A percentile compares a stretch with the other conserved stretches of the same genome.
phyloP scores from a whole-genome alignment of 2,797 vertebrate species.

The Lagorchestes hirsutus region DNA sequence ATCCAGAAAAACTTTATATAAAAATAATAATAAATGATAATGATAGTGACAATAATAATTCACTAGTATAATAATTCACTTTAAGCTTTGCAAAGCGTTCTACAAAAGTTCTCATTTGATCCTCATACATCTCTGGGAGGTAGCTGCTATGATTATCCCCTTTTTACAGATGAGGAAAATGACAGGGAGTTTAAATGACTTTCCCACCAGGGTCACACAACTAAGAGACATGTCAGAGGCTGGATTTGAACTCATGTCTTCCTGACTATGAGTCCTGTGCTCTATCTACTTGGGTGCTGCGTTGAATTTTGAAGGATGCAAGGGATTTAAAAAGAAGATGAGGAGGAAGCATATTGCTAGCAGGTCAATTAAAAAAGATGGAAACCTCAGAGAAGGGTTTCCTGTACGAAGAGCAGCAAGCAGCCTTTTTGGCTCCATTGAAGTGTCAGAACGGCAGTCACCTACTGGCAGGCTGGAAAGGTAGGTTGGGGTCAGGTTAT shows the following conservation, averaged over 20 bases:
- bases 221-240: not conserved
- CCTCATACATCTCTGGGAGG: not conserved
- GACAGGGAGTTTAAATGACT: constrained; percentile 8
- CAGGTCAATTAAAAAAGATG: not conserved
- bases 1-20: not conserved
- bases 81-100: not conserved
- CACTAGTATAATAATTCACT: not conserved
- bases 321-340: not conserved
- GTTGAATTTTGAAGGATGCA: not conserved
- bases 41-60: not conserved
- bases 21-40: not conserved
- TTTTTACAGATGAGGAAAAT: constrained; percentile 5
- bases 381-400: not conserved
- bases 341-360: not conserved
- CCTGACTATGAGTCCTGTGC: not conserved
- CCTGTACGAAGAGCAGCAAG: not conserved
- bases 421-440: not conserved
- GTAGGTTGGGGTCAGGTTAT: not conserved
- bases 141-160: not conserved
- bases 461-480: not conserved
- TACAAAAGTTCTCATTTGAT: not conserved
- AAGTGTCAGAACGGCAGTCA: not conserved
- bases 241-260: not conserved
- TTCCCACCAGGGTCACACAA: not conserved
- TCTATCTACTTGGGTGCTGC: not conserved